Base-by-base conservation (phyloP, 2,113 vertebrate species). In the Ctenodactylus gundi region DNA sequence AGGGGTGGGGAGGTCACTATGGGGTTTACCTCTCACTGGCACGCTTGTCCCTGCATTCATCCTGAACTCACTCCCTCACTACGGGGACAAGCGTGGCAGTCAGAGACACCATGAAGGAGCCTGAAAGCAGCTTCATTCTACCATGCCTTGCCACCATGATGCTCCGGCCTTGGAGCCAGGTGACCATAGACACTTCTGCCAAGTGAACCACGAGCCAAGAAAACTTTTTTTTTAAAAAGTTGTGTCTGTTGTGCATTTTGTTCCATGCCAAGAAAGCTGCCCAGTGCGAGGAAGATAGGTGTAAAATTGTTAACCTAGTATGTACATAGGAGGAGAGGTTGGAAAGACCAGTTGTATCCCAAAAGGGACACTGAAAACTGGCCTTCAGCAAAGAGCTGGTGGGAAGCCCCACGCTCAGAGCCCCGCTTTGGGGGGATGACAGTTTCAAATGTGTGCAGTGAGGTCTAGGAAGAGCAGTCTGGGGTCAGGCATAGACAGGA, bases 401-500 rank as follows among this genome's bases (percentile, higher is more conserved):
- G 10, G 21, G 6, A 93, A 88, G 41, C 49, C 80, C 41, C 46
- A 77, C 53, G 78, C 36, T 81, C 31, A 36, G 6, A 92, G n/a
- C n/a, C 85, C 41, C 76, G 31, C 21, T 82, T 90, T 62, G 53
- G 82, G 70, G 77, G 55, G 64, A 41, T 25, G 41, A 39, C 7
- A 92, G 27, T 3, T 36, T 1, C 58, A 84, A 78, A 14, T 13
- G 2, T 76, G 17, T 53, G 36, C 41, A 20, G 7, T 57, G 49
- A 93, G 13, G 12, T 75, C 72, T 91, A 68, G n/a, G 70, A 80
- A 73, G 39, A 76, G 68, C 20, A 81, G 3, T 49, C 18, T 60
- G 34, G 41, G 57, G 51, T 53, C 4, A 57, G 3, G 34, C 29
- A 82, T 20, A 55, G 10, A 27, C 6, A 73, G 4, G 13, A 76